These are phyloP conservation scores for Pelmatolapia mariae DNA, from an alignment of 2,113 vertebrate species.

Conservation along the genomic window DNA sequence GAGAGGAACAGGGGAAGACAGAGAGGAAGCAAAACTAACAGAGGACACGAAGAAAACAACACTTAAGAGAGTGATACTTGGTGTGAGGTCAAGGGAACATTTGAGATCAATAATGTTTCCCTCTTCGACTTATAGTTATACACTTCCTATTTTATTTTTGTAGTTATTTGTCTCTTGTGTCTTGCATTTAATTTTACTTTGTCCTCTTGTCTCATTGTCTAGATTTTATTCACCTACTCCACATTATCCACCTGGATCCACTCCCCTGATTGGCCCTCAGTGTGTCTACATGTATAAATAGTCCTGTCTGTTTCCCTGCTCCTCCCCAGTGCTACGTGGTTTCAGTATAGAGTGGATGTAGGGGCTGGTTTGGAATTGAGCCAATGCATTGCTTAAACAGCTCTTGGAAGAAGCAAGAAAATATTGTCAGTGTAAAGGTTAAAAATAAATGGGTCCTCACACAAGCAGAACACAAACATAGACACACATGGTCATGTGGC, in stretches of 20 bases:
- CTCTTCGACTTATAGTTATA: not conserved
- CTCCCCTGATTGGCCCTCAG: not conserved
- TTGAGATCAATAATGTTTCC: not conserved
- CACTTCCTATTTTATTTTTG: not conserved
- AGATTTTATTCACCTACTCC: not conserved
- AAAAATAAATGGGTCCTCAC: not conserved
- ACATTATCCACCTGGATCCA: not conserved
- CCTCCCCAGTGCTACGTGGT: not conserved
- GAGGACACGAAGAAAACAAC: not conserved
- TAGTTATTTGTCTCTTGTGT: not conserved
- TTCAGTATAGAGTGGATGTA: not conserved
- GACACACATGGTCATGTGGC: not conserved
- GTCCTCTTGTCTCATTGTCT: not conserved
- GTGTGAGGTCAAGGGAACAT: not conserved
- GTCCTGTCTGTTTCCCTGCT: not conserved
- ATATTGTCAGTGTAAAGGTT: not conserved
- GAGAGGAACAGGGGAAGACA: not conserved
- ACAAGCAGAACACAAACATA: not conserved
- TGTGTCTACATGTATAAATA: not conserved
- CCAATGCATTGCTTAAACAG: not conserved
- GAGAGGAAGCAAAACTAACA: not conserved
- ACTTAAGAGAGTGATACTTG: not conserved
- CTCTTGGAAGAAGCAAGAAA: not conserved
- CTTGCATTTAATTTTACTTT: not conserved
- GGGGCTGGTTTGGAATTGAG: not conserved